Evolutionary conservation across 2,888 invertebrate species (phyloP), one percentile per base, ranked within the genome.

Genomic region (Nipponacmea schrenckii): DNA sequence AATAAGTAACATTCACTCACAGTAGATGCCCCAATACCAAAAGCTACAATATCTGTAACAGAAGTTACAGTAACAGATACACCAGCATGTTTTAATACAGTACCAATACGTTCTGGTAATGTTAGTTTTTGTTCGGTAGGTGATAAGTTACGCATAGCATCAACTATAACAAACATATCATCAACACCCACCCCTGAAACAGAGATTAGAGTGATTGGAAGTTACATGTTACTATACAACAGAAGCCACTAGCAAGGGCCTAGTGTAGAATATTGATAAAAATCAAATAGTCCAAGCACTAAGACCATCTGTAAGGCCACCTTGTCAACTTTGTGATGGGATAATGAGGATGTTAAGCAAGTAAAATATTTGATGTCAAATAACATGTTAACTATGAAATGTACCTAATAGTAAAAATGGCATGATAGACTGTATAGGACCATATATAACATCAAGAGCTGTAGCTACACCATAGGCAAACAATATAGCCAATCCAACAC

Each of bases 41-140:
- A 93, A 45, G 95, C 95, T 31, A 94, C 92, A 70, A 94, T 93
- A 48, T 95, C 95, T 1, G 95, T 95, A 78, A 95, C 91, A 0
- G 95, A 94, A 3, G 95, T 95, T 24, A 95, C 93, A 4, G 94
- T 94, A 77, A 95, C 94, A 0, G 95, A 94, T 0, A 94, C 94
- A 4, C 95, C 95, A 8, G 94, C 94, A 85, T 94, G 94, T 70
- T 83, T 84, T 68, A 84, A 72, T 8, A 82, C 74, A 62, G 79
- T 62, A 15, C 80, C 84, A 17, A 83, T 76, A 67, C 79, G 79
- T 39, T 79, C 77, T n/a, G 78, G 79, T n/a, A 83, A 67, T 7
- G 80, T 71, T 20, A 78, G 72, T 62, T 74, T 73, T 14, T 65
- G 50, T 69, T 83, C 83, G 45, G 77, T 74, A 4, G 74, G 72